These are phyloP conservation scores for Penaeus chinensis DNA, from an alignment of 1,140 invertebrate genomes.

Conservation along the genomic window DNA sequence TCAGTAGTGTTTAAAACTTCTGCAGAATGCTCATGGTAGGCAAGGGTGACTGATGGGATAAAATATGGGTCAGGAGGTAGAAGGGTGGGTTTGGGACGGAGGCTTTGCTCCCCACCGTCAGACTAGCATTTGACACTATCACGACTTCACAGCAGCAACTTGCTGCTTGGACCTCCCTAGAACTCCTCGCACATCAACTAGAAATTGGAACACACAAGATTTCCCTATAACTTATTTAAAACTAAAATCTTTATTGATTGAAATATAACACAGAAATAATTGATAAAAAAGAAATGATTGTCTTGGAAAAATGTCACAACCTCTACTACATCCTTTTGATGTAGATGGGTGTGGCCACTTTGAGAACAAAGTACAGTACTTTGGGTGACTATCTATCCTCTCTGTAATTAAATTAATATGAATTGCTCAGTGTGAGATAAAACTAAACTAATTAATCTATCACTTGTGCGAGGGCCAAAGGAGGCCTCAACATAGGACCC, in stretches of 20 bases:
- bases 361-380: conserved; percentile 24
- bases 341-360: conserved; percentile 52
- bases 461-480: conserved; percentile 46
- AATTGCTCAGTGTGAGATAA: conserved; percentile 8
- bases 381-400: conserved; percentile 6
- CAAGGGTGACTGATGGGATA: conserved; percentile 28
- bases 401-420: conserved; percentile 11
- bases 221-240: conserved; percentile 39
- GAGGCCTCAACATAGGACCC: conserved; percentile 53
- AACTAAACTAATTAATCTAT: conserved; percentile 45
- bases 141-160: conserved; percentile 39
- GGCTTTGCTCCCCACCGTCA: conserved; percentile 59
- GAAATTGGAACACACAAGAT: conserved; percentile 30
- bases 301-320: conserved; percentile 45
- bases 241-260: conserved; percentile 40
- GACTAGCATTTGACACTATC: conserved; percentile 62
- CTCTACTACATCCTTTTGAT: conserved; percentile 55
- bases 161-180: conserved; percentile 33
- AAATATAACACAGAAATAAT: conserved; percentile 37
- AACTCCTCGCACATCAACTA: conserved; percentile 40
- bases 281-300: conserved; percentile 43
- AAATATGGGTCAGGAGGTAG: conserved; percentile 52
- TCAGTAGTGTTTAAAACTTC: conserved; percentile 23
- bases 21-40: conserved; percentile 20
- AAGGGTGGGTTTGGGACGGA: conserved; percentile 50